Evolutionary conservation across 2,113 vertebrate genomes (phyloP), one percentile per base, ranked within the genome.

Genomic region (Egretta garzetta): DNA sequence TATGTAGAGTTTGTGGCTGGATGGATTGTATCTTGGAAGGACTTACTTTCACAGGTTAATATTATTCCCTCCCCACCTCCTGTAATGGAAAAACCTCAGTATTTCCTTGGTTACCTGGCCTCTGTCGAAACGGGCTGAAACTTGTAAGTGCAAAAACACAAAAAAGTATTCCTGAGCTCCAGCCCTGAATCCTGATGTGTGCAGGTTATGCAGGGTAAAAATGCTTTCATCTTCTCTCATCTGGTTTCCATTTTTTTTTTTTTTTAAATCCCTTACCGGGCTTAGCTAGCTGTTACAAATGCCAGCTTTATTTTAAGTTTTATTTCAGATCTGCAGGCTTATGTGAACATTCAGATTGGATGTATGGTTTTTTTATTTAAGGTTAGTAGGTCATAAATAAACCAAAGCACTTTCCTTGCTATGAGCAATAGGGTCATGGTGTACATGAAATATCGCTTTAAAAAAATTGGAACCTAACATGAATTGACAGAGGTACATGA

Each of bases 401-500:
- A 97, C 96, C 95, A 98, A 98, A 98, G 93, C 92, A 80, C 85
- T 98, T 97, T 97, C 77, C 94, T 97, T 92, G 96, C 98, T 98
- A 87, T 96, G 93, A 98, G 97, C 94, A 94, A 98, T 92, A 97
- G 83, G 86, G 90, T 96, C 96, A 85, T 68, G 63, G 93, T 93
- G 86, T 93, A 93, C 96, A 91, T 83, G 88, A 97, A 98, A 98
- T 90, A 96, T 75, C 2, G 4, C 96, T 97, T 97, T 66, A 81
- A 96, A 96, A 97, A 95, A 93, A 71, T 21, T 94, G 93, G 77
- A 97, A 86, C 73, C 90, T 97, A 98, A 98, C 94, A 1, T 93
- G 97, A 98, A 98, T 93, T 98, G 99, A 98, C 99, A 99, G 98
- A 98, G 96, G 98, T 97, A 97, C 97, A 98, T 58, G 96, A 98